phyloP scores from a whole-genome alignment of 1,140 invertebrate species.

The Gerris buenoi region DNA sequence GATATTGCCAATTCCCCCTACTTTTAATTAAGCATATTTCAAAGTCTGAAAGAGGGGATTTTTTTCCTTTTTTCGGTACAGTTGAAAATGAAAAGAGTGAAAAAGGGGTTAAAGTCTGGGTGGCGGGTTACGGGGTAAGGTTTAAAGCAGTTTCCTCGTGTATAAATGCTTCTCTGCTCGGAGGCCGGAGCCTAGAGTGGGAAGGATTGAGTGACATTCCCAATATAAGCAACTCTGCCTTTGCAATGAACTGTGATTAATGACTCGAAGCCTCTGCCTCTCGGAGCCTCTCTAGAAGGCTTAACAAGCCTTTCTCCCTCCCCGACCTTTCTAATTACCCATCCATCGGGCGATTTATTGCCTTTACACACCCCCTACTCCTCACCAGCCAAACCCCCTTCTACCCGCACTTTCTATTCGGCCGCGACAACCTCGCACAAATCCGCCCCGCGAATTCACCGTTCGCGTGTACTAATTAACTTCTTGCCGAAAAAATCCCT shows the following conservation, averaged over 20 bases:
- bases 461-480: too few species aligned
- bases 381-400: too few species aligned
- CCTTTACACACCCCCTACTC: background rate
- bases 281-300: background rate
- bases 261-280: constrained; percentile 20
- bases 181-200: too few species aligned
- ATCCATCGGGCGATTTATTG: constrained; percentile 13
- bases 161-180: too few species aligned
- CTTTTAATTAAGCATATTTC: constrained; percentile 7
- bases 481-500: too few species aligned
- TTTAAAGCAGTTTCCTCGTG: too few species aligned
- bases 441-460: too few species aligned
- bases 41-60: background rate
- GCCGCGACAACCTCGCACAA: too few species aligned
- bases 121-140: too few species aligned
- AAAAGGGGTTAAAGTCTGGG: too few species aligned
- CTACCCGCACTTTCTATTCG: too few species aligned
- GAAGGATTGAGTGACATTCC: constrained; percentile 18
- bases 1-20: background rate
- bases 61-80: background rate
- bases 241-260: constrained; percentile 31
- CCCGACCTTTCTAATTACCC: constrained; percentile 30
- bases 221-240: constrained; percentile 19
- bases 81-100: constrained; percentile 14
- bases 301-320: too few species aligned